Conservation (phyloP, 2,113 vertebrate species). For the Cavia porcellus region DNA sequence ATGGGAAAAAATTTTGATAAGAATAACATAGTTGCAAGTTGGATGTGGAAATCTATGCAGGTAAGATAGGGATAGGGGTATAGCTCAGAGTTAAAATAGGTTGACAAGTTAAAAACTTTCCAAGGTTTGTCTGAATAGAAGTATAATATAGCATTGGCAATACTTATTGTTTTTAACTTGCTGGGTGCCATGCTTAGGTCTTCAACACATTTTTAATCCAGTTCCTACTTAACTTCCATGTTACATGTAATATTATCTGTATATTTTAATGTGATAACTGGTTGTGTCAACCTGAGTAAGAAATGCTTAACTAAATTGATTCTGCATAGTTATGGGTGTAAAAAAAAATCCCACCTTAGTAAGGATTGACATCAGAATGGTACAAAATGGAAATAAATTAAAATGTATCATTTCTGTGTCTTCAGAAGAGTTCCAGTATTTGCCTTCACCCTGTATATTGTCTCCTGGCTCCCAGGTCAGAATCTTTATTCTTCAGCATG, state of each 20-base stretch:
- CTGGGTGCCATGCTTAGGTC: not conserved
- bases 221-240: not conserved
- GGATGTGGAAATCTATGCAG: not conserved
- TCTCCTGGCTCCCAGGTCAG: not conserved
- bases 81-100: not conserved
- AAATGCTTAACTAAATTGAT: not conserved
- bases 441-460: not conserved
- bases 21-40: not conserved
- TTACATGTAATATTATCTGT: not conserved
- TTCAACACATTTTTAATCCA: not conserved
- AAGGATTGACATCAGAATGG: not conserved
- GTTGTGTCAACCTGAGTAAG: not conserved
- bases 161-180: not conserved
- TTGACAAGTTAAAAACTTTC: not conserved
- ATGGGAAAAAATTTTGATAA: not conserved
- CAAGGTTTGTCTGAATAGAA: not conserved
- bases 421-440: not conserved
- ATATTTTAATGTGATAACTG: not conserved
- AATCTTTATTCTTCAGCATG: not conserved
- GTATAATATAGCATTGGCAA: rapidly evolving
- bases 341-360: not conserved
- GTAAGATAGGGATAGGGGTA: not conserved
- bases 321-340: not conserved
- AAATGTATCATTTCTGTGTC: not conserved
- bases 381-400: not conserved